phyloP scores from a whole-genome alignment of 2,888 invertebrate genomes.

The Drosophila ezoana region DNA sequence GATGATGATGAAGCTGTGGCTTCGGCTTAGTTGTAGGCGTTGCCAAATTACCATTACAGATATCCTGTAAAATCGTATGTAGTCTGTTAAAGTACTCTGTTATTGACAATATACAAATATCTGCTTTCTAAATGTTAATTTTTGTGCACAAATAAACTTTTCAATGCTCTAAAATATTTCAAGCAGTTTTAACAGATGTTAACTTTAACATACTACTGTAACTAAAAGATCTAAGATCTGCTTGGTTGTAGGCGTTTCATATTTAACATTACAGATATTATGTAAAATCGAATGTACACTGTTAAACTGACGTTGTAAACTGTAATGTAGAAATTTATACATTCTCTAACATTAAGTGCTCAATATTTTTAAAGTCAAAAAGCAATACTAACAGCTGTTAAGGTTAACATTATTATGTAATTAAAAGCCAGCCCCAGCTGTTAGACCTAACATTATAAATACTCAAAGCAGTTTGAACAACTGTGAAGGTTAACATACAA shows the following conservation, averaged over 20 bases:
- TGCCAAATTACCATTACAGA: not conserved
- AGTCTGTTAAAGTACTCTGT: constrained; percentile 4
- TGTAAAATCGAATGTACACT: constrained; percentile 11
- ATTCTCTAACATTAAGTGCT: too few relatives aligned
- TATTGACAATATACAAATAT: not conserved
- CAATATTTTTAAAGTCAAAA: too few relatives aligned
- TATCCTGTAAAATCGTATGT: not conserved
- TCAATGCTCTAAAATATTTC: too few relatives aligned
- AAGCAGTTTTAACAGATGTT: constrained; percentile 1
- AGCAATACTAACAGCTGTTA: not conserved
- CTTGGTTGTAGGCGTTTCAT: not conserved
- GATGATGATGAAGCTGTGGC: constrained; percentile 31
- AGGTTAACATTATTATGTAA: not conserved
- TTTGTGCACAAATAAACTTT: too few relatives aligned
- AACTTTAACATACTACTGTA: not conserved
- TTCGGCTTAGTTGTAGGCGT: constrained; percentile 1
- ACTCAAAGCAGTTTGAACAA: not conserved
- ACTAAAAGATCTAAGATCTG: not conserved
- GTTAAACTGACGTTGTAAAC: not conserved
- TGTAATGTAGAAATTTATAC: not conserved
- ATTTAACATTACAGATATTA: not conserved
- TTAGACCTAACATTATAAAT: not conserved
- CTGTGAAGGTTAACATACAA: not conserved
- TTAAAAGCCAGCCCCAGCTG: too few relatives aligned
- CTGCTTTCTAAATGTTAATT: too few relatives aligned